These are phyloP conservation scores for Drosophila putrida DNA, from an alignment of 2,888 invertebrate genomes.

Conservation along the genomic window DNA sequence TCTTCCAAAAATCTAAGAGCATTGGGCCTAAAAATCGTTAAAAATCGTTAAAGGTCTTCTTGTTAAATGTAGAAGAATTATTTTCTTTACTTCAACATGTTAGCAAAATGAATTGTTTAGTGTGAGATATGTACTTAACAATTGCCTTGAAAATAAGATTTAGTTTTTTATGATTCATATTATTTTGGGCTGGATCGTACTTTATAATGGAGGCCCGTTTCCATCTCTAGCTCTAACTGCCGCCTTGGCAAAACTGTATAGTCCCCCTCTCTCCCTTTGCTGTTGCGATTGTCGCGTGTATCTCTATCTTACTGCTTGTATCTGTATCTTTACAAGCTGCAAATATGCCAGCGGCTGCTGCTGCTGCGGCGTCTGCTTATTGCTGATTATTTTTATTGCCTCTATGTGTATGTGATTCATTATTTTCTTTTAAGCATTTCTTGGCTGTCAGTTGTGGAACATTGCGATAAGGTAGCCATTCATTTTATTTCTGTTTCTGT, in stretches of 20 bases:
- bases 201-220: too few relatives aligned
- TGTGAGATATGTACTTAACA: too few relatives aligned
- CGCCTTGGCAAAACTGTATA: slow-evolving; percentile 35
- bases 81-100: too few relatives aligned
- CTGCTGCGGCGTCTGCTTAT: slow-evolving; percentile 44
- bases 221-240: slow-evolving; percentile 21
- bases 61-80: too few relatives aligned
- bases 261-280: not conserved
- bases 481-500: slow-evolving; percentile 7
- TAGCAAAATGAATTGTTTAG: too few relatives aligned
- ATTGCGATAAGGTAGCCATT: slow-evolving; percentile 50
- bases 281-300: slow-evolving; percentile 35
- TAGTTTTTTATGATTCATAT: too few relatives aligned
- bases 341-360: slow-evolving; percentile 45
- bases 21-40: too few relatives aligned
- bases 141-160: too few relatives aligned
- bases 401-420: slow-evolving; percentile 74
- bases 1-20: too few relatives aligned
- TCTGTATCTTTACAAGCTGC: slow-evolving; percentile 68
- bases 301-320: slow-evolving; percentile 44
- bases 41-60: too few relatives aligned
- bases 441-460: slow-evolving; percentile 25
- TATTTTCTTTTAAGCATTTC: slow-evolving; percentile 49
- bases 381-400: slow-evolving; percentile 76
- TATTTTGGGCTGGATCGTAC: too few relatives aligned